Evolutionary conservation across 2,113 vertebrate genomes (phyloP).

Genomic region (Otus sunia): DNA sequence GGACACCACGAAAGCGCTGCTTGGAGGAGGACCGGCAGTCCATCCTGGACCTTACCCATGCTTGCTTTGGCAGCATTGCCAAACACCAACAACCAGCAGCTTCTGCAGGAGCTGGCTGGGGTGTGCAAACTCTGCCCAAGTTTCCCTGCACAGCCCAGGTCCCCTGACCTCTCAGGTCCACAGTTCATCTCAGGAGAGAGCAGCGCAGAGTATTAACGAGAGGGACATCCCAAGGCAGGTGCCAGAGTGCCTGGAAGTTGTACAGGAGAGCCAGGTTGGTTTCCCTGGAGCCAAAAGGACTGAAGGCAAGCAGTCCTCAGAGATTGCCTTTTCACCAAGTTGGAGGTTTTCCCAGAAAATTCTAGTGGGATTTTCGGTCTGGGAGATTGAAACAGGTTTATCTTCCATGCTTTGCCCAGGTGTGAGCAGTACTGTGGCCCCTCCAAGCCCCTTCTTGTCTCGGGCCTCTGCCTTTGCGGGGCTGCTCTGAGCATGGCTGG

Average conservation of each 20-base stretch:
- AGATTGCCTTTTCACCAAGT: background rate
- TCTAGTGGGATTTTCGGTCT: background rate
- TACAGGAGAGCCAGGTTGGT: background rate
- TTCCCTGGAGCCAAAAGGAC: background rate
- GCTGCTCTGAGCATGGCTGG: background rate
- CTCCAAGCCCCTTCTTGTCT: background rate
- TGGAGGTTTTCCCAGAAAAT: background rate
- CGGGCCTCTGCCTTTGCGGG: background rate
- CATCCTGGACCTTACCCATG: background rate
- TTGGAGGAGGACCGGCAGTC: background rate
- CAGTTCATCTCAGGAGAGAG: background rate
- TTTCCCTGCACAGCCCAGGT: background rate
- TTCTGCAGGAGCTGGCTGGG: background rate
- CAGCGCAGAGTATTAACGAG: background rate
- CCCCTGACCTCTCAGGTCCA: background rate
- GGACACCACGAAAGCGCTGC: background rate
- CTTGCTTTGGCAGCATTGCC: background rate
- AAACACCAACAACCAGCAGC: background rate
- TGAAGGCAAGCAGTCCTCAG: background rate
- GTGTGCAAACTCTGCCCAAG: accelerated
- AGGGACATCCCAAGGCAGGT: background rate
- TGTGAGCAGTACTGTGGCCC: background rate
- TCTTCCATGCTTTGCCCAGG: background rate
- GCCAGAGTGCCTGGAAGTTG: background rate
- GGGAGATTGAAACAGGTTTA: background rate